A percentile compares a stretch with the other conserved stretches of the same genome.
These are phyloP conservation scores for Macrobrachium nipponense DNA, from an alignment of 1,140 invertebrate genomes.

Conservation along the genomic window DNA sequence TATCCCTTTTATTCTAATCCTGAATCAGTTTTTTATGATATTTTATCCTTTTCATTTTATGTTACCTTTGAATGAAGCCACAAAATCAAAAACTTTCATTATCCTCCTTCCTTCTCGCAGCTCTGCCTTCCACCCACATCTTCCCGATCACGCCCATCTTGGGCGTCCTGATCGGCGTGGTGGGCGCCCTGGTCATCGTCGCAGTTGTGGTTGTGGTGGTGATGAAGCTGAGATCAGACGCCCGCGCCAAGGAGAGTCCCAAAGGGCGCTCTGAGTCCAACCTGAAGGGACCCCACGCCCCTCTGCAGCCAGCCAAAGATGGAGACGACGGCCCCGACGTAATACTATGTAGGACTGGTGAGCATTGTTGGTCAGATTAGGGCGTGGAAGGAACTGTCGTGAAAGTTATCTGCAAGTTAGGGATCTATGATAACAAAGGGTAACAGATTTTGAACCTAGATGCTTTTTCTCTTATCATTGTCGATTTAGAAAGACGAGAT, in stretches of 20 bases:
- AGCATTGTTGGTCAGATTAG: conserved; percentile 66
- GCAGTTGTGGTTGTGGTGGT: conserved; percentile 79
- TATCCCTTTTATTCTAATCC: too few species aligned
- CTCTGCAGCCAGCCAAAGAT: conserved; percentile 71
- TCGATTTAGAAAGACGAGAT: too few species aligned
- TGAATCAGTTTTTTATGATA: too few species aligned
- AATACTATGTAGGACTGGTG: conserved; percentile 76
- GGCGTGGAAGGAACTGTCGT: neutral
- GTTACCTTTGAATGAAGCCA: too few species aligned
- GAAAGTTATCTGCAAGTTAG: neutral
- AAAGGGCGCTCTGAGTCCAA: conserved; percentile 64
- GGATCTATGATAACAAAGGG: neutral
- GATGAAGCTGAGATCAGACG: conserved; percentile 73
- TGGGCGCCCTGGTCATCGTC: conserved; percentile 77
- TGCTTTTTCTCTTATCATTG: too few species aligned
- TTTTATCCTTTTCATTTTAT: too few species aligned
- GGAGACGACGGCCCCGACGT: conserved; percentile 76
- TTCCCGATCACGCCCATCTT: conserved; percentile 82
- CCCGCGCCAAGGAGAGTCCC: conserved; percentile 31
- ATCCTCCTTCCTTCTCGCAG: neutral
- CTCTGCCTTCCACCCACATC: conserved; percentile 9
- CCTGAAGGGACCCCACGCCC: conserved; percentile 71
- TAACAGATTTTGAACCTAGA: too few species aligned
- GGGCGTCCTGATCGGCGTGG: conserved; percentile 79
- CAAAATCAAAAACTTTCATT: neutral